A percentile compares a stretch with the other conserved stretches of the same genome.
Evolutionary conservation across 2,113 vertebrate species (phyloP).

Genomic region (Tragelaphus strepsiceros): DNA sequence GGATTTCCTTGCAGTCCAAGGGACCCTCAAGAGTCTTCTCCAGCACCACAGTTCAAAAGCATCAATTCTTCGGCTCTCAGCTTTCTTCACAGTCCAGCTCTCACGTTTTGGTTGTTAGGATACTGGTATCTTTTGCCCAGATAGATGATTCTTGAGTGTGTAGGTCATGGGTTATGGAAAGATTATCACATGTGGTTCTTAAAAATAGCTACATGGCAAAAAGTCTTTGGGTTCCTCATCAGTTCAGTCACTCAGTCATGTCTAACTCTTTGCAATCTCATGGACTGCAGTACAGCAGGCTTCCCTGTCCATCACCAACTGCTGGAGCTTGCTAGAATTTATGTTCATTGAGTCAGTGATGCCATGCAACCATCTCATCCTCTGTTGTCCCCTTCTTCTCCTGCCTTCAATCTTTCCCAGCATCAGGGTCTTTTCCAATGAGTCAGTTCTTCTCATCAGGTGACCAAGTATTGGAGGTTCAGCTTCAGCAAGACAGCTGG

Average conservation of each 20-base stretch:
- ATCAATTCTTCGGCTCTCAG: no score
- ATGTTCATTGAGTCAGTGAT: background rate
- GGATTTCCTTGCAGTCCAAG: no score
- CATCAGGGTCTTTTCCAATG: background rate
- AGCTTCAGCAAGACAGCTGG: background rate
- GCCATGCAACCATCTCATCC: background rate
- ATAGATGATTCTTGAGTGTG: background rate
- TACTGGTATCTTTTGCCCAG: background rate
- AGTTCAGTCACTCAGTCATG: background rate
- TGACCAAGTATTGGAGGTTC: background rate
- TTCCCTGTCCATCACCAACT: background rate
- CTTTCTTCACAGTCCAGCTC: no score
- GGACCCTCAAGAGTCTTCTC: no score
- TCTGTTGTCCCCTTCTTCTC: background rate
- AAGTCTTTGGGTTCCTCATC: rapidly evolving
- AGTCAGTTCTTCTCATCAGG: background rate
- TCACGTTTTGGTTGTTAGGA: background rate
- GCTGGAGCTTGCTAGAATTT: background rate
- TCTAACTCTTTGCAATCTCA: rapidly evolving
- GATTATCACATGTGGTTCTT: background rate
- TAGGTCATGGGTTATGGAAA: background rate
- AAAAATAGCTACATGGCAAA: background rate
- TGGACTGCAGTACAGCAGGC: background rate
- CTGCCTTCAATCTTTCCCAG: background rate
- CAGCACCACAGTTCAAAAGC: no score